phyloP scores from a whole-genome alignment of 2,113 vertebrate genomes.

The Cairina moschata region DNA sequence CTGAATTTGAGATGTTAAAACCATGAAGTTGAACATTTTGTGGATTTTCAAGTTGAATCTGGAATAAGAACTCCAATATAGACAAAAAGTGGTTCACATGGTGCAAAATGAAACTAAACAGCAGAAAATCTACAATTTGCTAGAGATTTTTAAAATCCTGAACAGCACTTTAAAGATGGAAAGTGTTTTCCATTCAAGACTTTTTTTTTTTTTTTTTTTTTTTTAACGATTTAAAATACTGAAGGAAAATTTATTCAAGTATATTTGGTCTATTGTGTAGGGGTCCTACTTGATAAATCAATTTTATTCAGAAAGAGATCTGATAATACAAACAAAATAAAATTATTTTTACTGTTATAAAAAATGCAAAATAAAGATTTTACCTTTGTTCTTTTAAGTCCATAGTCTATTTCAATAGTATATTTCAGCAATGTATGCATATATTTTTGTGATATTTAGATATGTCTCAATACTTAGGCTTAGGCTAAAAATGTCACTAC shows the following conservation, averaged over 20 bases:
- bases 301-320: neutral
- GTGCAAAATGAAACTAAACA: neutral
- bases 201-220: no score
- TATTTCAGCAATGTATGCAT: neutral
- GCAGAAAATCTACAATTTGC: neutral
- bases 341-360: no score
- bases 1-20: neutral
- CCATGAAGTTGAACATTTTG: accelerated
- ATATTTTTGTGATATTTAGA: neutral
- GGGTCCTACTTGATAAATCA: neutral
- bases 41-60: neutral
- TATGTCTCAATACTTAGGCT: neutral
- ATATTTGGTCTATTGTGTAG: neutral
- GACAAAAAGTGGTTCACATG: neutral
- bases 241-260: neutral
- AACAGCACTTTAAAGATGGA: neutral
- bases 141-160: neutral
- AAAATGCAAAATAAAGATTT: neutral
- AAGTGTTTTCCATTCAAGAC: neutral
- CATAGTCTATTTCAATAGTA: neutral
- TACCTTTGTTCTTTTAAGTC: neutral
- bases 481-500: neutral
- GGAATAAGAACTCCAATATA: neutral
- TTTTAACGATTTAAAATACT: neutral
- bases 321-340: neutral